These are phyloP conservation scores for Odontophorus gujanensis DNA, from an alignment of 2,113 vertebrate species.

Conservation along the genomic window DNA sequence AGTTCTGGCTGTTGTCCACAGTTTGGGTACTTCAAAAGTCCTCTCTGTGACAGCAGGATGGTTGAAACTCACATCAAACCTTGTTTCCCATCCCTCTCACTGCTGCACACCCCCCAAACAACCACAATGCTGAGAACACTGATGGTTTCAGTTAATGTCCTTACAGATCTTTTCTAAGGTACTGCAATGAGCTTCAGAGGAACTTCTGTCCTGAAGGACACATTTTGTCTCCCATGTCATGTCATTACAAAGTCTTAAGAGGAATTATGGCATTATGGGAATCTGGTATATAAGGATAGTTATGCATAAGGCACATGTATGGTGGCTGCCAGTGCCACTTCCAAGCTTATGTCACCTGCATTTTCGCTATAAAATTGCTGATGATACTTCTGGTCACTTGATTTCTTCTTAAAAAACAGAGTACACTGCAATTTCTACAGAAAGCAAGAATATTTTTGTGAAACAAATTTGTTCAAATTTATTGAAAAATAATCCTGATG, in stretches of 20 bases:
- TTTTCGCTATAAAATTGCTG: not conserved
- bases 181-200: not conserved
- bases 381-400: not conserved
- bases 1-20: not conserved
- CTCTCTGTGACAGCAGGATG: not conserved
- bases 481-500: not conserved
- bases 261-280: not conserved
- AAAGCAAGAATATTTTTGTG: not conserved
- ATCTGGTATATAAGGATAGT: not conserved
- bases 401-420: not conserved
- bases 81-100: not conserved
- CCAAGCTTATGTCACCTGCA: not conserved
- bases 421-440: not conserved
- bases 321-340: not conserved
- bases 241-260: no score
- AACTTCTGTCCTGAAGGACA: not conserved
- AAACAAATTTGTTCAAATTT: not conserved
- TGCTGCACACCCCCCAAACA: not conserved
- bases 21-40: not conserved
- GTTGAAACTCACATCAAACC: not conserved
- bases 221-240: not conserved
- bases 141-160: not conserved
- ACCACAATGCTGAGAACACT: not conserved
- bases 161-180: not conserved
- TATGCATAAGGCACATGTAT: fast-evolving